Evolutionary conservation across 2,113 vertebrate genomes (phyloP).

Genomic region (Tiliqua scincoides): DNA sequence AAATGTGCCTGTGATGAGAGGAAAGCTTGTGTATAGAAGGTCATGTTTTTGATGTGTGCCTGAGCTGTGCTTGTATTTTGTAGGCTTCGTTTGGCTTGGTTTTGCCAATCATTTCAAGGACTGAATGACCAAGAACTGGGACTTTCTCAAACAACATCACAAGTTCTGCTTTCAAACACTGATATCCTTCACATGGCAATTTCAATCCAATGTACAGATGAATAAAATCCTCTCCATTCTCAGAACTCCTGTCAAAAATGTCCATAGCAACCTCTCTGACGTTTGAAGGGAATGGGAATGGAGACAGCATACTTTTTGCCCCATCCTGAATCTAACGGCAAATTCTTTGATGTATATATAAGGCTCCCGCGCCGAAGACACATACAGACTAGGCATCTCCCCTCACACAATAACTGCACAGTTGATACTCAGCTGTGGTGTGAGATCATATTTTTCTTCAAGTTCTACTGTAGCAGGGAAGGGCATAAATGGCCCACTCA

Average conservation of each 20-base stretch:
- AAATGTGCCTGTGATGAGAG: not conserved
- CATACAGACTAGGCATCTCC: not conserved
- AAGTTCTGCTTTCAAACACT: not conserved
- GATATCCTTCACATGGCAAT: not conserved
- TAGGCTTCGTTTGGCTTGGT: not conserved
- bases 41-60: not conserved
- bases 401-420: no score
- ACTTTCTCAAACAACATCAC: not conserved
- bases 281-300: not conserved
- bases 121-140: not conserved
- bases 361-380: not conserved
- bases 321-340: not conserved
- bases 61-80: not conserved
- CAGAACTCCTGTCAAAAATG: not conserved
- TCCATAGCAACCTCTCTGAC: not conserved
- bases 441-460: no score
- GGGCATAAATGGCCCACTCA: no score
- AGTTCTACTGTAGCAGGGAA: no score
- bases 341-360: not conserved
- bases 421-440: no score
- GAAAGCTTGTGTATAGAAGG: not conserved
- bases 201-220: not conserved
- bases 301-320: not conserved
- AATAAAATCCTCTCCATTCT: fast-evolving
- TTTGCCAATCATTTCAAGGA: conserved; percentile 12